phyloP scores from a whole-genome alignment of 2,888 invertebrate genomes.

The Xanthia togata region DNA sequence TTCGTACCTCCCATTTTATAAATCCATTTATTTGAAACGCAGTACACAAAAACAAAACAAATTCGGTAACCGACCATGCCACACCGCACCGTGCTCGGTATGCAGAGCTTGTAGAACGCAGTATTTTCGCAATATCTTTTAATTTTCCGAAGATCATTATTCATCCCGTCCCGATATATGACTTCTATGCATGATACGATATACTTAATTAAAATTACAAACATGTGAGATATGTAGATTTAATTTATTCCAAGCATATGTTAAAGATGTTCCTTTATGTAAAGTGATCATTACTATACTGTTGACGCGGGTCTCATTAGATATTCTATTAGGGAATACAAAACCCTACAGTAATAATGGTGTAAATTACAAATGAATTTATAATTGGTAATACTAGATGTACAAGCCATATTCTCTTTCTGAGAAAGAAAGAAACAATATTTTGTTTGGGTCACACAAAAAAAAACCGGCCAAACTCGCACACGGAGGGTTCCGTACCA shows the following conservation, averaged over 20 bases:
- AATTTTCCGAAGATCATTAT: not conserved
- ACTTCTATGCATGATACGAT: not conserved
- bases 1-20: not conserved
- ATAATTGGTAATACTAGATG: constrained; percentile 50
- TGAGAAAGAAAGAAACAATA: not conserved
- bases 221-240: not conserved
- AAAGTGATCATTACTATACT: constrained; percentile 45
- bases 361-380: constrained; percentile 50
- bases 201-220: constrained; percentile 16
- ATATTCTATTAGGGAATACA: constrained; percentile 53
- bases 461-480: no score
- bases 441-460: no score
- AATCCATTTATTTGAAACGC: not conserved
- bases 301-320: constrained; percentile 37
- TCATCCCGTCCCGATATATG: not conserved
- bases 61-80: not conserved
- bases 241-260: constrained; percentile 27
- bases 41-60: not conserved
- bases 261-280: constrained; percentile 32
- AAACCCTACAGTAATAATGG: constrained; percentile 38
- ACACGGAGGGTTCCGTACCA: no score
- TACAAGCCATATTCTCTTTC: constrained; percentile 11
- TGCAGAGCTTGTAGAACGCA: constrained; percentile 1
- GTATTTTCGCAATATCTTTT: constrained; percentile 12
- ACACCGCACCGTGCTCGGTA: not conserved